A percentile compares a stretch with the other conserved stretches of the same genome.
Evolutionary conservation across 2,797 vertebrate species (phyloP).

Genomic region (Parauchenoglanis punctatus): DNA sequence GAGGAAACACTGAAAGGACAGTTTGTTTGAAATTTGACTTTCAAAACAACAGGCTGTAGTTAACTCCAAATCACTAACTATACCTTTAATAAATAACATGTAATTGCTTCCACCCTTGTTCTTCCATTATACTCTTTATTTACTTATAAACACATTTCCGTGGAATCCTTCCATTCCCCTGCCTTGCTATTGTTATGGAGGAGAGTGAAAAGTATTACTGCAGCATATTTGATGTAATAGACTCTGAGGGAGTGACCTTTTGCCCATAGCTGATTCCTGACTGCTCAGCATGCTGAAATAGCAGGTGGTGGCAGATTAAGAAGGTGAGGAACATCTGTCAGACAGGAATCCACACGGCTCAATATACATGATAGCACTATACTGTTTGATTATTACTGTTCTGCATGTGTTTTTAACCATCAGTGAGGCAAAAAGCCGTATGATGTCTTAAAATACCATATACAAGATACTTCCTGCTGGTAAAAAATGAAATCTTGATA

Average conservation of each 20-base stretch:
- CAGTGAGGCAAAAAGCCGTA: background rate
- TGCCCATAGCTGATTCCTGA: constrained; percentile 45
- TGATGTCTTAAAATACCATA: background rate
- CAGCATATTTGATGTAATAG: constrained; percentile 37
- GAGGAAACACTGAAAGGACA: background rate
- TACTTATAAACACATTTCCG: background rate
- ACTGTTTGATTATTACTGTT: constrained; percentile 23
- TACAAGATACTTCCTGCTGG: background rate
- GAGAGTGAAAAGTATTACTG: constrained; percentile 26
- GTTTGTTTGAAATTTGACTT: background rate
- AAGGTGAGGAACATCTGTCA: constrained; percentile 34
- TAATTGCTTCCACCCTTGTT: background rate
- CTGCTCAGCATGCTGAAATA: constrained; percentile 50
- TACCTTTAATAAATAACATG: background rate
- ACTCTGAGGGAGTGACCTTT: constrained; percentile 43
- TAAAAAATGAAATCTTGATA: background rate
- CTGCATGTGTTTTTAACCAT: constrained; percentile 14
- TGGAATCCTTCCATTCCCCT: background rate
- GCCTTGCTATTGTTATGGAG: constrained; percentile 22
- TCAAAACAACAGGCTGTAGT: background rate
- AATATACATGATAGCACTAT: constrained; percentile 33
- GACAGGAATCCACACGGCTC: constrained; percentile 20
- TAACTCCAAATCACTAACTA: background rate
- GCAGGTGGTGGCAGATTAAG: constrained; percentile 39
- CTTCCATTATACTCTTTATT: background rate